Conservation (phyloP, 2,888 invertebrate species). For the Abscondita cerata region DNA sequence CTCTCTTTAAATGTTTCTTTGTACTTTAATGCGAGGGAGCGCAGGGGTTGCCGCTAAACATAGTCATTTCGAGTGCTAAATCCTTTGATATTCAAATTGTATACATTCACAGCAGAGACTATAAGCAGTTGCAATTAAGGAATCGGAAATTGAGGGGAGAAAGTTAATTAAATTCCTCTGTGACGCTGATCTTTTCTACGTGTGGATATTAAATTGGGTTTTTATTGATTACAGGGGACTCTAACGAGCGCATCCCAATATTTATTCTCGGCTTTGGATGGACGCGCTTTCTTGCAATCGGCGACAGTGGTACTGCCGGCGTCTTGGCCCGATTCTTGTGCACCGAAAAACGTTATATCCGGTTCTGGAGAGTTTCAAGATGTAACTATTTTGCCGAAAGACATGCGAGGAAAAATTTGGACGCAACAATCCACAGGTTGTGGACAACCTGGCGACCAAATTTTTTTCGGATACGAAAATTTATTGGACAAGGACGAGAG, state of each 20-base stretch:
- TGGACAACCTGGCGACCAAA: constrained; percentile 65
- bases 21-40: constrained; percentile 10
- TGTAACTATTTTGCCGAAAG: constrained; percentile 60
- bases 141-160: constrained; percentile 16
- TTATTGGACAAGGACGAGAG: constrained; percentile 52
- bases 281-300: constrained; percentile 63
- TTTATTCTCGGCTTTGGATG: constrained; percentile 65
- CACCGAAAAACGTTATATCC: constrained; percentile 52
- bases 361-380: constrained; percentile 62
- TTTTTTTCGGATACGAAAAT: constrained; percentile 60
- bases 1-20: constrained; percentile 29
- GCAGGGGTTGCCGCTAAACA: constrained; percentile 13
- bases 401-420: constrained; percentile 64
- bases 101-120: constrained; percentile 17
- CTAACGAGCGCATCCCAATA: constrained; percentile 64
- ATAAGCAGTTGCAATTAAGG: constrained; percentile 10
- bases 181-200: constrained; percentile 14
- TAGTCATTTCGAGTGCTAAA: constrained; percentile 19
- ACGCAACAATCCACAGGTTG: constrained; percentile 70
- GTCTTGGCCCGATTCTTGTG: constrained; percentile 65
- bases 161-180: constrained; percentile 33
- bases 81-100: constrained; percentile 36
- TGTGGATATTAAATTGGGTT: constrained; percentile 1
- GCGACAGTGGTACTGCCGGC: constrained; percentile 67
- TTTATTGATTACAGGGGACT: constrained; percentile 61